phyloP scores from a whole-genome alignment of 2,797 vertebrate species.

The Pangasius djambal region DNA sequence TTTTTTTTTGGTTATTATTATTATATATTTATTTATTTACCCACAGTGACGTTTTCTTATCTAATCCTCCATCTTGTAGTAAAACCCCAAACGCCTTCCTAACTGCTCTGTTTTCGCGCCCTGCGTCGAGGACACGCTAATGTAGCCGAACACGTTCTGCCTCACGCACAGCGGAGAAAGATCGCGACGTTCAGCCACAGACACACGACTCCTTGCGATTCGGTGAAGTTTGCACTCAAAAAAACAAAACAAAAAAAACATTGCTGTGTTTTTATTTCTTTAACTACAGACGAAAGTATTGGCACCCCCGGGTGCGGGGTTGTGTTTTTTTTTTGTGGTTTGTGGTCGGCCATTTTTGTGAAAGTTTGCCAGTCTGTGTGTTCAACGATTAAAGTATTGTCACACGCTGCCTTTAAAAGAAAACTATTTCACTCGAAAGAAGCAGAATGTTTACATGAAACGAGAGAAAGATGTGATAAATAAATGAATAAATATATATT shows the following conservation, averaged over 20 bases:
- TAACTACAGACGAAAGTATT: neutral
- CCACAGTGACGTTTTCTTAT: neutral
- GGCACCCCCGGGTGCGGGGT: neutral
- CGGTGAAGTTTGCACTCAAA: neutral
- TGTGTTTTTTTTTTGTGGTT: no score
- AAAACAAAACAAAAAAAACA: neutral
- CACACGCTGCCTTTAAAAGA: neutral
- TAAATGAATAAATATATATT: neutral
- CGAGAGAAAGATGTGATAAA: neutral
- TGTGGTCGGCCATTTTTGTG: neutral
- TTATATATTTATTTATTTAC: neutral
- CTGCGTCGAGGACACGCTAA: neutral
- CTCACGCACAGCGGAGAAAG: neutral
- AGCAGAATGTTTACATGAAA: neutral
- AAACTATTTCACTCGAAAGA: neutral
- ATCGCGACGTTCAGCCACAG: neutral
- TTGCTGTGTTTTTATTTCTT: neutral
- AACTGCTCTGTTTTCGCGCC: neutral
- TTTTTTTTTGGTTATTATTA: neutral
- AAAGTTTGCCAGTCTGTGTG: neutral
- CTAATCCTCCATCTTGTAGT: neutral
- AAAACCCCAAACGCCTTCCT: no score
- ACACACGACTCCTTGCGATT: neutral
- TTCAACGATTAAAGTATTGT: neutral
- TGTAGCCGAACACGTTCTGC: fast-evolving